phyloP scores from a whole-genome alignment of 2,888 invertebrate genomes.

The Arrhopalites spinosus region DNA sequence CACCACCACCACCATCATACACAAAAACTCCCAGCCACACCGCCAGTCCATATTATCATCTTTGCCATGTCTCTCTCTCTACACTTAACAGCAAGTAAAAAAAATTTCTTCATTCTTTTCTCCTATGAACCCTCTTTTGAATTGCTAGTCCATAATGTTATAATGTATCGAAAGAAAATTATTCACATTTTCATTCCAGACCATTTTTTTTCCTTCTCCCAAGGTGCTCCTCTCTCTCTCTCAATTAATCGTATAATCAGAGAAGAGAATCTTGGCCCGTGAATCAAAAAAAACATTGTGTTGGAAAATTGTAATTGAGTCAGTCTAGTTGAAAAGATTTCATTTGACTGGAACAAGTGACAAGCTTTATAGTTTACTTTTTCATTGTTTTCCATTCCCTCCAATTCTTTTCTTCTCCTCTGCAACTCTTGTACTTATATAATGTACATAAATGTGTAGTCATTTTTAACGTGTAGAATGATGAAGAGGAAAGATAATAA shows the following conservation, averaged over 20 bases:
- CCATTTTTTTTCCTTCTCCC: neutral
- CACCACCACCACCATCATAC: neutral
- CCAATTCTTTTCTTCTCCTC: neutral
- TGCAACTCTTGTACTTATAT: neutral
- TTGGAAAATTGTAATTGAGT: too few relatives aligned
- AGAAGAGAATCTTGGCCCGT: neutral
- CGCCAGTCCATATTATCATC: too few relatives aligned
- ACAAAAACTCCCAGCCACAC: neutral
- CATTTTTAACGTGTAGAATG: too few relatives aligned
- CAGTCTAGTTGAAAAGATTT: neutral
- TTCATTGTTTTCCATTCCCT: neutral
- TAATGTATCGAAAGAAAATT: neutral
- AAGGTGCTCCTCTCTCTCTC: slow-evolving; percentile 1
- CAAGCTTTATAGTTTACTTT: too few relatives aligned
- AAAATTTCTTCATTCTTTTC: neutral
- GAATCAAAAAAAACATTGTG: neutral
- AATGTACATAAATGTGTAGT: too few relatives aligned
- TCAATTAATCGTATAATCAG: neutral
- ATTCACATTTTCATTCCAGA: neutral
- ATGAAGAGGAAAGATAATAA: too few relatives aligned
- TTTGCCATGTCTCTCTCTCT: slow-evolving; percentile 3
- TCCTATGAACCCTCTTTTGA: neutral
- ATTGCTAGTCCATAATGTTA: neutral
- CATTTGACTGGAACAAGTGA: slow-evolving; percentile 2
- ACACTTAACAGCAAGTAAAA: neutral